phyloP scores from a whole-genome alignment of 2,888 invertebrate species.

The Diogma glabrata region DNA sequence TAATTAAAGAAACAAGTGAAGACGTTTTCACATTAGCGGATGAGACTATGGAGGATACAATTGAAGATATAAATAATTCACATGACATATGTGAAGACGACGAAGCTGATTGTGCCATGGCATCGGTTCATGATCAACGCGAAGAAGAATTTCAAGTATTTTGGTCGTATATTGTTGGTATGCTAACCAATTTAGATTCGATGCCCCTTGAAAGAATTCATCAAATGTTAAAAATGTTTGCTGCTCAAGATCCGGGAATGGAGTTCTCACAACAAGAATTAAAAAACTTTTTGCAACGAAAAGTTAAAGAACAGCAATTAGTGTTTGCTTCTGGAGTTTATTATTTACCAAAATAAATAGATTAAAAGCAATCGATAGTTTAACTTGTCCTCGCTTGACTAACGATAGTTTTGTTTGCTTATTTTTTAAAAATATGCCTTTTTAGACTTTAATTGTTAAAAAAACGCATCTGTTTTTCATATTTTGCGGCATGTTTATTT shows the following conservation, averaged over 20 bases:
- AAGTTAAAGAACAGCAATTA: constrained; percentile 83
- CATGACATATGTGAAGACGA: constrained; percentile 72
- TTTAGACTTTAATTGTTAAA: too few relatives aligned
- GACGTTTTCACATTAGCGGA: constrained; percentile 67
- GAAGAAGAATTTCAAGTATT: constrained; percentile 76
- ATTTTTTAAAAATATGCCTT: too few relatives aligned
- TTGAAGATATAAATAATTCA: constrained; percentile 40
- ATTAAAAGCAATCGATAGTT: too few relatives aligned
- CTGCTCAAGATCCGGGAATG: constrained; percentile 80
- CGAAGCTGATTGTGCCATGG: constrained; percentile 88
- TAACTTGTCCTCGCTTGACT: too few relatives aligned
- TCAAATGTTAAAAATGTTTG: constrained; percentile 94
- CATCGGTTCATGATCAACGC: constrained; percentile 84
- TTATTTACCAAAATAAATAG: constrained; percentile 58
- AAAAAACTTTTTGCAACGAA: constrained; percentile 78
- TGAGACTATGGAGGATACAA: constrained; percentile 43
- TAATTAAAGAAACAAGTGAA: constrained; percentile 62
- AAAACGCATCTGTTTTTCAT: too few relatives aligned
- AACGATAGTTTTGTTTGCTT: too few relatives aligned
- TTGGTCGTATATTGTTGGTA: constrained; percentile 95
- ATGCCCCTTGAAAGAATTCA: constrained; percentile 86
- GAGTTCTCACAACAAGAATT: constrained; percentile 84
- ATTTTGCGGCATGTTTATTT: too few relatives aligned
- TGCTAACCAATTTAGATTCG: constrained; percentile 90
- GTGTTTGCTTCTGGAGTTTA: constrained; percentile 79